Base-by-base conservation (phyloP, 35 echinoderm and acorn worm species). In the Acanthaster planci region DNA sequence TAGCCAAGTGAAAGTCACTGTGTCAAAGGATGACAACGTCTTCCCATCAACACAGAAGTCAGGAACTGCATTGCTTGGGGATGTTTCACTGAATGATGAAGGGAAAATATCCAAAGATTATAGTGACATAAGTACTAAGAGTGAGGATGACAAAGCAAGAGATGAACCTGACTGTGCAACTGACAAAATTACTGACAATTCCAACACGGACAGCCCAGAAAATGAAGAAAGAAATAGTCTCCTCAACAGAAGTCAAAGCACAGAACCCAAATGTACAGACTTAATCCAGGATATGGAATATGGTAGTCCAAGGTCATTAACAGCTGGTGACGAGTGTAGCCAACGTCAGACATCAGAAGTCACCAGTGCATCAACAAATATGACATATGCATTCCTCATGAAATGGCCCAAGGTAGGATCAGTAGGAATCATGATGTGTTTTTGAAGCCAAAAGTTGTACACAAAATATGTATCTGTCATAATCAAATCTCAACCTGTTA, bases 71-170 rank as follows among this genome's bases (percentile, higher is more conserved):
- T 8, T 55, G 23, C 38, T 16, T 0, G 21, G 32, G 7, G 36
- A 76, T 2, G 37, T 52, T 35, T 23, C 26, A 18, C 23, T 78
- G 64, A 26, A 72, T 7, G 64, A 72, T 15, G 67, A 18, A 29
- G n/a, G n/a, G 14, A 23, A 51, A 21, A 68, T 6, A 5, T 38
- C 14, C 0, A n/a, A 50, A 16, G 72, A 72, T 23, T 27, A 30
- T 29, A 26, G 23, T 31, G 64, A 68, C 1, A 54, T 40, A 40
- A 86, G 79, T 82, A 81, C 77, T 40, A 36, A 52, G 50, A 76
- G 75, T 22, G 67, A 86, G 38, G 76, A 80, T 6, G 75, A 32
- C 44, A 40, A 23, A 26, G 77, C 90, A 0, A 83, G 77, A 55
- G 80, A 68, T 8, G 60, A 68, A 23, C 29, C 60, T 8, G 60